Base-by-base conservation (phyloP, 1,140 invertebrate species). In the Trichoplusia ni region DNA sequence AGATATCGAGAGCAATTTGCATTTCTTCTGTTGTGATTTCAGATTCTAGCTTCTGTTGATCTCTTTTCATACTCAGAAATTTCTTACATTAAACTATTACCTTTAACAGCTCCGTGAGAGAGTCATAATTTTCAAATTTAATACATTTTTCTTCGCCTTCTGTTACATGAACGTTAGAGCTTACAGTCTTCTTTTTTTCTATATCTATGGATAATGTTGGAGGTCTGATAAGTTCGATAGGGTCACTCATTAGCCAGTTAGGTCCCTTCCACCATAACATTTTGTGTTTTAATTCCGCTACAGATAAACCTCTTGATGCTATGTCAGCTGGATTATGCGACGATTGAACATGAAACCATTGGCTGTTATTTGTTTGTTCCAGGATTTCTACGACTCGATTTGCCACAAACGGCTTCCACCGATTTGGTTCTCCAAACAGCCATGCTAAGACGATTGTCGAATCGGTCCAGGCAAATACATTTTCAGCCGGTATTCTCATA, bases 381-480 rank as follows among this genome's bases (percentile, higher is more conserved):
- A 38, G n/a, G 7, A 70, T 70, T 8, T 65, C 58, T n/a, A 62
- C 42, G 2, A 35, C 31, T 9, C 31, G 31, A n/a, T 35, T 35
- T 35, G 31, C 19, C 0, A 69, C 63, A 53, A 38, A 73, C 3
- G 64, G 42, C 44, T 69, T 40, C 64, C 64, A 70, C 18, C 64
- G 29, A 19, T 38, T 42, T 1, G 71, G 71, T 27, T 67, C 61
- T 47, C 61, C 64, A 1, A n/a, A 46, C 0, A 90, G 66, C 87
- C 89, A 90, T 18, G 56, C 49, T 9, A 90, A 40, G 3, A 82
- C 81, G 4, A 91, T 84, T 0, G 74, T 85, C 1, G 87, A 90
- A 56, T 92, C 89, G 3, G 76, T 79, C 81, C 81, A 90, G 35
- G 82, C 86, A 53, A 49, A 75, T 7, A 80, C 56, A 19, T 77